Conservation (phyloP, 1,140 invertebrate species). For the Theocolax elegans region DNA sequence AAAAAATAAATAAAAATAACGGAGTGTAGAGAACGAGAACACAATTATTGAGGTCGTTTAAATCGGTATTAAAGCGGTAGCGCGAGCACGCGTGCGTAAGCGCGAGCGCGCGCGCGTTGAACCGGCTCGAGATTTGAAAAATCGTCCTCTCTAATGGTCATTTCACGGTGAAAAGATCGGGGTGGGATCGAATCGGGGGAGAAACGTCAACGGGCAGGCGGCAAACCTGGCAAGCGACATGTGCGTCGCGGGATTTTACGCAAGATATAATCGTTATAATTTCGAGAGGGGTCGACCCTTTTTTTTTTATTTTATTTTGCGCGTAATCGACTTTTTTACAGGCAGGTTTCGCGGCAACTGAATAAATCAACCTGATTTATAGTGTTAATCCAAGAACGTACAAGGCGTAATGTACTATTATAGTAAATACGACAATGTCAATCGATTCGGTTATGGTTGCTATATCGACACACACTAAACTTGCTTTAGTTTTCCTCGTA, state of each 20-base stretch:
- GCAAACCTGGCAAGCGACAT: constrained; percentile 40
- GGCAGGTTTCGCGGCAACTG: background rate
- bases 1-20: too few species aligned
- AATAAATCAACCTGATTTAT: too few species aligned
- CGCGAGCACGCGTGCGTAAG: background rate
- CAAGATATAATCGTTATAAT: constrained; percentile 35
- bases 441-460: too few species aligned
- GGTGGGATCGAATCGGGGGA: constrained; percentile 45
- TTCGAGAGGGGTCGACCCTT: constrained; percentile 24
- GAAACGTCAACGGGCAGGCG: constrained; percentile 50
- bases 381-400: too few species aligned
- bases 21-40: too few species aligned
- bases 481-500: too few species aligned
- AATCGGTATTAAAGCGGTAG: constrained; percentile 47
- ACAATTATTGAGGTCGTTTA: constrained; percentile 42
- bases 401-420: too few species aligned
- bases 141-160: constrained; percentile 57
- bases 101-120: background rate
- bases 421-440: too few species aligned
- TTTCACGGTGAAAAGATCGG: constrained; percentile 54
- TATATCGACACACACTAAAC: too few species aligned
- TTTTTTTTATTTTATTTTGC: background rate
- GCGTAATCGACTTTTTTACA: background rate
- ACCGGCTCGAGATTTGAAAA: constrained; percentile 54
- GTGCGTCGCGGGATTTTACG: constrained; percentile 43